phyloP scores from a whole-genome alignment of 2,113 vertebrate genomes.

The Python bivittatus region DNA sequence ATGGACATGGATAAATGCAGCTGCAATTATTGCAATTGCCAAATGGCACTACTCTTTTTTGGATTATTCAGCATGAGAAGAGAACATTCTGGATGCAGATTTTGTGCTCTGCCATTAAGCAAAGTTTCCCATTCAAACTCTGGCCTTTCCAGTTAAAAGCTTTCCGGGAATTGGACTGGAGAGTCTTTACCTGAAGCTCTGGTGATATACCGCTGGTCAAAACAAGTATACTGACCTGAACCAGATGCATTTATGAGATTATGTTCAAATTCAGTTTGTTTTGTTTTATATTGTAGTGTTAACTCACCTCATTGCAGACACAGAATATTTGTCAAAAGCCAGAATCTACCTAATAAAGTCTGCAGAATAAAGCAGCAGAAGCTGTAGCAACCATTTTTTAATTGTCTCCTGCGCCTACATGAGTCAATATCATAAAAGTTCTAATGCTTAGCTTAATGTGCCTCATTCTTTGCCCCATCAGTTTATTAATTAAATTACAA shows the following conservation, averaged over 20 bases:
- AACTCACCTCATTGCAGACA: neutral
- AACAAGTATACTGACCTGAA: neutral
- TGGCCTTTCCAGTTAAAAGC: neutral
- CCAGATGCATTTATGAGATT: neutral
- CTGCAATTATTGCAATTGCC: no score
- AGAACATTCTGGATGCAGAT: neutral
- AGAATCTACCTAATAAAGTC: neutral
- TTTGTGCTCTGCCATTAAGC: neutral
- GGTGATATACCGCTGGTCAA: neutral
- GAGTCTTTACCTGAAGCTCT: neutral
- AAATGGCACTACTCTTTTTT: neutral
- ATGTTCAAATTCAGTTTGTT: neutral
- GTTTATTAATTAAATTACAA: conserved; percentile 78
- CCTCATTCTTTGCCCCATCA: conserved; percentile 74
- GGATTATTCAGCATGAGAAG: neutral
- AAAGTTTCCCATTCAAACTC: neutral
- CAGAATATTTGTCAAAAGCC: neutral
- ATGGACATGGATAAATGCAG: accelerated
- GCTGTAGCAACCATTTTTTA: neutral
- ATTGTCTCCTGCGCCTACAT: conserved; percentile 67
- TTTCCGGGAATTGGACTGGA: neutral
- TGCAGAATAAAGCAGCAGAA: neutral
- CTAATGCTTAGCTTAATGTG: conserved; percentile 76
- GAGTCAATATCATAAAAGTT: conserved; percentile 71
- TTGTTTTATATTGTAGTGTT: neutral